Conservation (phyloP, 2,888 invertebrate species). For the Aplocera efformata region DNA sequence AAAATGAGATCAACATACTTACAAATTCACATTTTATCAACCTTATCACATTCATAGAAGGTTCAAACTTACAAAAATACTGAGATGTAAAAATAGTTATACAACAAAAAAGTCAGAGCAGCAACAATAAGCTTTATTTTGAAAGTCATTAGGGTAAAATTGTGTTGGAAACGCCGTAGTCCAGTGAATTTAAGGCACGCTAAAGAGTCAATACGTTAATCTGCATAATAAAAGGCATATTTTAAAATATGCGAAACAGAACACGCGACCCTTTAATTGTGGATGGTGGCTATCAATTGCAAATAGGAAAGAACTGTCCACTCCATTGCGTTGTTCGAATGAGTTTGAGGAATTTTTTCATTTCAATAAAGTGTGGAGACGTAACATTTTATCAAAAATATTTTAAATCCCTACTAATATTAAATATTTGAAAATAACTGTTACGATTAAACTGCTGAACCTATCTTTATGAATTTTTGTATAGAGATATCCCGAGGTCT, state of each 20-base stretch:
- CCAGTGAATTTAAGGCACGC: slow-evolving; percentile 37
- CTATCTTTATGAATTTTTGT: too few relatives aligned
- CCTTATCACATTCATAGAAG: slow-evolving; percentile 8
- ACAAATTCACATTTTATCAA: background rate
- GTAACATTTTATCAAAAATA: too few relatives aligned
- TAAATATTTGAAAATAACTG: too few relatives aligned
- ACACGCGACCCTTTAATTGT: slow-evolving; percentile 62
- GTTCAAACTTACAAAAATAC: slow-evolving; percentile 13
- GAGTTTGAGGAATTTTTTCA: slow-evolving; percentile 56
- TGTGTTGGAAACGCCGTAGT: slow-evolving; percentile 17
- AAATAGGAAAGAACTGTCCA: slow-evolving; percentile 73
- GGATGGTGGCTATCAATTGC: slow-evolving; percentile 72
- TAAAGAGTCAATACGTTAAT: slow-evolving; percentile 70
- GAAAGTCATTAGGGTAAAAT: slow-evolving; percentile 13
- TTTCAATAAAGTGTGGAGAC: slow-evolving; percentile 6
- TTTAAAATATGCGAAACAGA: slow-evolving; percentile 67
- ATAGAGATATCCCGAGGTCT: too few relatives aligned
- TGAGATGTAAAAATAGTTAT: slow-evolving; percentile 2
- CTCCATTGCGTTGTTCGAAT: slow-evolving; percentile 57
- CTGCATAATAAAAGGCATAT: slow-evolving; percentile 73
- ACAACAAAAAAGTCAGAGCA: background rate
- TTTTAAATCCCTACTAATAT: too few relatives aligned
- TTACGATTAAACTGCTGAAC: too few relatives aligned
- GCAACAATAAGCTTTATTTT: background rate
- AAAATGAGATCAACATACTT: slow-evolving; percentile 27